phyloP scores from a whole-genome alignment of 2,113 vertebrate genomes.

The Oncorhynchus masou region DNA sequence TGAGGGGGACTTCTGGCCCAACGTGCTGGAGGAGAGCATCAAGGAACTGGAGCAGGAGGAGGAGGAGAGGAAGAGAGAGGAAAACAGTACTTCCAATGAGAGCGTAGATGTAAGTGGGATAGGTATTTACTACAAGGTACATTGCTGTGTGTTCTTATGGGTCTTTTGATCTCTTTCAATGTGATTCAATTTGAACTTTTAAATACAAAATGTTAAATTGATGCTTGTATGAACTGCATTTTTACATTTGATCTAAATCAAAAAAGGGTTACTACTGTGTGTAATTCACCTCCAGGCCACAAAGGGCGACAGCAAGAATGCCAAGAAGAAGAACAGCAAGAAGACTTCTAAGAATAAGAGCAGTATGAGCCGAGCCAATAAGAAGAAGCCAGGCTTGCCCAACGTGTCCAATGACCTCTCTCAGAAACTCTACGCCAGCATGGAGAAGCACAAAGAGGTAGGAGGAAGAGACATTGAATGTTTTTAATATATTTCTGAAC shows the following conservation, averaged over 20 bases:
- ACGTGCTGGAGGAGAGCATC: conserved; percentile 98
- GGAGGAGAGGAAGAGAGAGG: conserved; percentile 95
- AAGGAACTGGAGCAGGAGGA: conserved; percentile 98
- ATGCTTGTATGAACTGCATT: not conserved
- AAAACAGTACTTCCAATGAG: conserved; percentile 93
- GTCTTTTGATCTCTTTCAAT: not conserved
- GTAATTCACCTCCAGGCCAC: conserved; percentile 75
- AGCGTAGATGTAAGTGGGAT: conserved; percentile 89
- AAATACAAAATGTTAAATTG: not conserved
- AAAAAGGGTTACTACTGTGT: not conserved
- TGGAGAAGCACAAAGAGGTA: conserved; percentile 99
- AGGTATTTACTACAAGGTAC: not conserved
- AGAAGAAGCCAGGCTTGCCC: conserved; percentile 98
- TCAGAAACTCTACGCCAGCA: conserved; percentile 95
- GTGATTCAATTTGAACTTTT: not conserved
- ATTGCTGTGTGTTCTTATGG: not conserved
- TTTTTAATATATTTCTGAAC: too few relatives aligned
- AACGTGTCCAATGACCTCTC: conserved; percentile 97
- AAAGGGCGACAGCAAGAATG: conserved; percentile 97
- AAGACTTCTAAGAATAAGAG: conserved; percentile 99
- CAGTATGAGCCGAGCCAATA: conserved; percentile 93
- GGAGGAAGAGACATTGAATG: not conserved
- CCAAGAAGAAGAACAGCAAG: conserved; percentile 99
- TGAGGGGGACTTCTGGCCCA: conserved; percentile 98
- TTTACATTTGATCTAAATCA: not conserved